Evolutionary conservation across 37 sponge, comb jelly and placozoan species (phyloP).

Genomic region (Axinella damicornis): DNA sequence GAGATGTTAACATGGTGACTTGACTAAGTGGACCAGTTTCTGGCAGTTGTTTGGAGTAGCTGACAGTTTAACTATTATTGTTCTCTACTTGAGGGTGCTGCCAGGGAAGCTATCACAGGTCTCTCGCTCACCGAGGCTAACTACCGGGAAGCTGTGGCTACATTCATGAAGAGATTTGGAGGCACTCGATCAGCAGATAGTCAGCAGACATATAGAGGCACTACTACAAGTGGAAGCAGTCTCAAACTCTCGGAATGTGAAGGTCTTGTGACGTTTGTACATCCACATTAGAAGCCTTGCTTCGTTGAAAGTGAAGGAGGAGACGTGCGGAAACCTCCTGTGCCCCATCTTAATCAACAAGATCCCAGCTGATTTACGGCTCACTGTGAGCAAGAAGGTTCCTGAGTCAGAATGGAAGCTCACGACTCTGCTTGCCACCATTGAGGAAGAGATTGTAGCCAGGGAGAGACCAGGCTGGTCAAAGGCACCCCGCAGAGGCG

Average conservation of each 20-base stretch:
- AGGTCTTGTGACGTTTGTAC: slow-evolving; percentile 29
- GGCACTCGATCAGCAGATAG: slow-evolving; percentile 37
- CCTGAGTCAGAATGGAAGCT: slow-evolving; percentile 41
- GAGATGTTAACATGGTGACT: slow-evolving; percentile 23
- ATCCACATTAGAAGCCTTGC: slow-evolving; percentile 38
- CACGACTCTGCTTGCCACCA: slow-evolving; percentile 21
- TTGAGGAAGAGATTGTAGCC: slow-evolving; percentile 49
- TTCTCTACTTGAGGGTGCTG: slow-evolving; percentile 24
- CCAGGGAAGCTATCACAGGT: slow-evolving; percentile 40
- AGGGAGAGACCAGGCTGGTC: too few relatives aligned
- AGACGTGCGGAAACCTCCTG: slow-evolving; percentile 29
- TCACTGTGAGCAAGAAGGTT: slow-evolving; percentile 37
- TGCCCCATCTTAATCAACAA: slow-evolving; percentile 51
- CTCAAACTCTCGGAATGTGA: slow-evolving; percentile 24
- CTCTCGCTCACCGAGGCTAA: slow-evolving; percentile 40
- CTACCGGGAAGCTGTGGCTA: slow-evolving; percentile 21
- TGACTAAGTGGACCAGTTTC: slow-evolving; percentile 40
- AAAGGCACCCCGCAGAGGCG: too few relatives aligned
- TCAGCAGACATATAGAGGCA: slow-evolving; percentile 44
- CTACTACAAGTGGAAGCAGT: slow-evolving; percentile 41
- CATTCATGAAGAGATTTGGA: slow-evolving; percentile 49
- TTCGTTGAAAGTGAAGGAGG: slow-evolving; percentile 6
- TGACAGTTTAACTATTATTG: slow-evolving; percentile 41
- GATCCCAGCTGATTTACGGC: slow-evolving; percentile 45
- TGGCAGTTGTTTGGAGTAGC: slow-evolving; percentile 42